A percentile compares a stretch with the other conserved stretches of the same genome.
Evolutionary conservation across 2,797 vertebrate genomes (phyloP).

Genomic region (Hylomyscus alleni): DNA sequence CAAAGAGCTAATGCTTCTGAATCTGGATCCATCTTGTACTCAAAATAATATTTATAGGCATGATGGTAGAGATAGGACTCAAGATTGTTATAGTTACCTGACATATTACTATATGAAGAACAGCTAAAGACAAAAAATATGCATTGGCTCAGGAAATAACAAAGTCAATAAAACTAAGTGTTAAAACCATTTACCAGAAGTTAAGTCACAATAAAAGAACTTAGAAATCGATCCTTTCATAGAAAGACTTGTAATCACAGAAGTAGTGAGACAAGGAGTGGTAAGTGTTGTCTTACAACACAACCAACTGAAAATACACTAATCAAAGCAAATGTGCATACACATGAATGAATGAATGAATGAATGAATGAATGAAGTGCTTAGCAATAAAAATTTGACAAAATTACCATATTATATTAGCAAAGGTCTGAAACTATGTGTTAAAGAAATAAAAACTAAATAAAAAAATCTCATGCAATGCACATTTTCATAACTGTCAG

Average conservation of each 20-base stretch:
- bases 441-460: slow-evolving; percentile 37
- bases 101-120: background rate
- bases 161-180: background rate
- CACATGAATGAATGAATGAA: background rate
- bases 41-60: background rate
- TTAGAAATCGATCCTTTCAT: background rate
- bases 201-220: slow-evolving; percentile 14
- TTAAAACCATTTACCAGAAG: background rate
- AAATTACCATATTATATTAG: background rate
- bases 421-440: background rate
- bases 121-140: background rate
- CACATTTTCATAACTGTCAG: background rate
- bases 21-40: background rate
- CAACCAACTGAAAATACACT: background rate
- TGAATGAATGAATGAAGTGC: background rate
- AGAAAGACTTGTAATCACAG: background rate
- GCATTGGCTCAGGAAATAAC: background rate
- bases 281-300: background rate
- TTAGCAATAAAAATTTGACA: background rate
- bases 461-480: background rate
- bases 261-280: background rate
- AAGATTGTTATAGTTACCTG: background rate
- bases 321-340: background rate
- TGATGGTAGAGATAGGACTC: background rate
- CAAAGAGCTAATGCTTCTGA: background rate